Evolutionary conservation across 2,888 invertebrate genomes (phyloP), one percentile per base, ranked within the genome.

Genomic region (Apotomis capreana): DNA sequence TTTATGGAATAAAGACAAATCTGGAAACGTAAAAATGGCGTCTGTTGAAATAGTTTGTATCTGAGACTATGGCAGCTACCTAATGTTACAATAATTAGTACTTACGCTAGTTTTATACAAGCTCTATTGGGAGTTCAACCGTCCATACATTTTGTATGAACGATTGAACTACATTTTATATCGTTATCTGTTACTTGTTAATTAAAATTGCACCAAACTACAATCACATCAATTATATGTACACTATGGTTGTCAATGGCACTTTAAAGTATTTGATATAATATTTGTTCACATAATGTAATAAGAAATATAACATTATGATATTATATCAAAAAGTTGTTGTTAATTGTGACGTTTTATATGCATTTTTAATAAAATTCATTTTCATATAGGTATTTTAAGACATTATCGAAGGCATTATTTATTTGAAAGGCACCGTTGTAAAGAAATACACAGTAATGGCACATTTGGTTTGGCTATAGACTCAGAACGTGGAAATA

Each of bases 381-480:
- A 5, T 57, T 58, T 46, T 36, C n/a, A 64, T 12, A 8, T 15
- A 40, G 40, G 40, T 40, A 54, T 67, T 57, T 58, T 37, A 58
- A 49, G 37, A 58, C 49, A 37, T 67, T 51, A 58, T 40, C 9
- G 51, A 67, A 58, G 51, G 58, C 49, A 49, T 57, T 26, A 5
- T 49, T 58, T 49, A 10, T 40, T 55, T 40, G 12, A 58, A 71
- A 68, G 71, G 71, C 71, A 71, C 71, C 36, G 67, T 51, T 71
- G 61, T 71, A 71, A 71, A 71, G 67, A 68, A 65, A 79, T 77
- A 75, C 76, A 74, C 74, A 58, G 65, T 40, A 65, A 80, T 80
- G 80, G 80, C 79, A 80, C 78, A 68, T 78, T 70, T 67, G 58
- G 61, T 65, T 52, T 36, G 59, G 67, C 58, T 37, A 12, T 6